A percentile compares a stretch with the other conserved stretches of the same genome.
These are phyloP conservation scores for Spizaetus ornatus DNA, from an alignment of 2,113 vertebrate genomes.

Conservation along the genomic window DNA sequence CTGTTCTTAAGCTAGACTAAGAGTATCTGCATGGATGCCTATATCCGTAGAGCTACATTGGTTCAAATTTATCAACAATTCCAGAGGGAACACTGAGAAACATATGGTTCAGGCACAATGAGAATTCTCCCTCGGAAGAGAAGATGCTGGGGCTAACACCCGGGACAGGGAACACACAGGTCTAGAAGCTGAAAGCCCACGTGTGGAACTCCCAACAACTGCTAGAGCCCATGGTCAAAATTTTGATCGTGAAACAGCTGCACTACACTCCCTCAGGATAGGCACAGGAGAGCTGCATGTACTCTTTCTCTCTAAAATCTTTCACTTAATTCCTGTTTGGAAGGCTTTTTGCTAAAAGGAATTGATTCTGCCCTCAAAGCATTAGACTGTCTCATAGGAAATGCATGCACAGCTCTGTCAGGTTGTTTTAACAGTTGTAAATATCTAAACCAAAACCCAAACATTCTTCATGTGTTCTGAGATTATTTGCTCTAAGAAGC, in stretches of 20 bases:
- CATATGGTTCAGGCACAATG: neutral
- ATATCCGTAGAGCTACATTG: neutral
- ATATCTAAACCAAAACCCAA: neutral
- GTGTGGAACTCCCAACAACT: neutral
- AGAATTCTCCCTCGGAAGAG: neutral
- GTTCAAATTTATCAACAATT: neutral
- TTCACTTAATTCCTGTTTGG: neutral
- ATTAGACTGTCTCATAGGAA: too few relatives aligned
- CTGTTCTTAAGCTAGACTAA: neutral
- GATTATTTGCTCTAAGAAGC: too few relatives aligned
- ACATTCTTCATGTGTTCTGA: neutral
- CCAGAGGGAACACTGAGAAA: neutral
- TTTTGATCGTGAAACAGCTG: neutral
- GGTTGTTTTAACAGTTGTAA: too few relatives aligned
- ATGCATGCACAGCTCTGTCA: too few relatives aligned
- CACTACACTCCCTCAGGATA: neutral
- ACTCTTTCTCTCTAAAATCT: neutral
- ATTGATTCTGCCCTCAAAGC: too few relatives aligned
- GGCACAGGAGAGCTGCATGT: too few relatives aligned
- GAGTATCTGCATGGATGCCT: neutral
- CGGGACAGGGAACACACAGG: neutral
- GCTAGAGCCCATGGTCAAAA: neutral
- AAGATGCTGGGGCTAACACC: neutral
- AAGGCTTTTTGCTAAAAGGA: neutral
- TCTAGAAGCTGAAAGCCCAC: neutral